A percentile compares a stretch with the other conserved stretches of the same genome.
Conservation (phyloP, 2,797 vertebrate species). For the Onychomys leucogaster region DNA sequence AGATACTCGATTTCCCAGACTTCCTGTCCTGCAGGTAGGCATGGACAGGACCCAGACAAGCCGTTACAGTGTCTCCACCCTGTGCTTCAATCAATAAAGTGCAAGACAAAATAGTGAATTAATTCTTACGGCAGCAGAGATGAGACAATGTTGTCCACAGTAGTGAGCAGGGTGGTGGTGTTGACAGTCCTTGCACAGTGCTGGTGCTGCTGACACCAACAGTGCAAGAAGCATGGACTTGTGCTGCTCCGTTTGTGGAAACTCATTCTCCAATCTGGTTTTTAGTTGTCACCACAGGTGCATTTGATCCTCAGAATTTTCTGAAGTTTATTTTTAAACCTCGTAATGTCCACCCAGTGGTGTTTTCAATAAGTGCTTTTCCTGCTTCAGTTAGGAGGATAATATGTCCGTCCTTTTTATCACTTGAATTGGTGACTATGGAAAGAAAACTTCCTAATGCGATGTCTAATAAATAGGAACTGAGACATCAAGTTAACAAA, state of each 20-base stretch:
- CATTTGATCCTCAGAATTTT: background rate
- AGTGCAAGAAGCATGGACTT: background rate
- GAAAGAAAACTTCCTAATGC: background rate
- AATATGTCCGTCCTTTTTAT: background rate
- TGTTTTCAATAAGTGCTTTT: background rate
- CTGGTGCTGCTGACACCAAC: background rate
- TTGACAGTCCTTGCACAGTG: background rate
- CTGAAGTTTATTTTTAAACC: slow-evolving; percentile 30
- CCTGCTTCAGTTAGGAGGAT: background rate
- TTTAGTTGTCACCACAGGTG: background rate
- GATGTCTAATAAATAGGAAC: background rate
- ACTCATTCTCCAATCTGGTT: background rate
- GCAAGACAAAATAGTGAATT: background rate
- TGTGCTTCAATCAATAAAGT: background rate
- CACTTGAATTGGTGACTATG: background rate
- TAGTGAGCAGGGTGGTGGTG: background rate
- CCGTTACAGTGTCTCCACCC: background rate
- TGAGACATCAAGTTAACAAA: background rate
- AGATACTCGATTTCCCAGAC: background rate
- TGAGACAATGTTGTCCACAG: background rate
- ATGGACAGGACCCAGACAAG: background rate
- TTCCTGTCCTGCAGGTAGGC: no score
- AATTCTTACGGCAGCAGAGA: background rate
- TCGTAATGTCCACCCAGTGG: background rate
- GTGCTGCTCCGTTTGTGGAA: background rate